These are phyloP conservation scores for Dryadula phaetusa DNA, from an alignment of 2,888 invertebrate genomes.

Conservation along the genomic window DNA sequence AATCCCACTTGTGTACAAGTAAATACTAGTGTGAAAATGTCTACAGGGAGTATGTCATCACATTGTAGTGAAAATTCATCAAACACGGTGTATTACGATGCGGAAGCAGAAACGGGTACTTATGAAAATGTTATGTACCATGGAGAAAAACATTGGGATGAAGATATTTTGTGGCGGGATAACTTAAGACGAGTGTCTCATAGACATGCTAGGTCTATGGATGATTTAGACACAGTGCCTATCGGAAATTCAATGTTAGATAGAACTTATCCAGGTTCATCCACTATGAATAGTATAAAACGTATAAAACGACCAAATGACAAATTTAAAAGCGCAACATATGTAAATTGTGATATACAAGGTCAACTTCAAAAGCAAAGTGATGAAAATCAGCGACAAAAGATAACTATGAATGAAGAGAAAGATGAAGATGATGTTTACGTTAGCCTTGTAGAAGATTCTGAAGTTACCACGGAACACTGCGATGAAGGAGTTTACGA, in stretches of 20 bases:
- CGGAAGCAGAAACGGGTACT: constrained; percentile 72
- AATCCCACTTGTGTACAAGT: constrained; percentile 53
- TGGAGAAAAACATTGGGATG: constrained; percentile 92
- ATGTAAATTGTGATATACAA: constrained; percentile 89
- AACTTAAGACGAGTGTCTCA: constrained; percentile 91
- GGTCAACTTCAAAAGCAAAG: constrained; percentile 72
- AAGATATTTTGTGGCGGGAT: constrained; percentile 92
- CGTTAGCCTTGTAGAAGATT: constrained; percentile 75
- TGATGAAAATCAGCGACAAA: constrained; percentile 57
- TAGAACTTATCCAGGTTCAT: constrained; percentile 61
- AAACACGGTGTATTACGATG: constrained; percentile 78
- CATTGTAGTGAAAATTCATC: constrained; percentile 79
- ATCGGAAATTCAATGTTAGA: constrained; percentile 54
- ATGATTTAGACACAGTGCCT: constrained; percentile 87
- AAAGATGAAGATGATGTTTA: constrained; percentile 81
- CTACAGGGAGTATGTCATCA: constrained; percentile 79
- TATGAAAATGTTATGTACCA: constrained; percentile 80
- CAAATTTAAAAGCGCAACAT: constrained; percentile 89
- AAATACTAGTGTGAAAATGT: constrained; percentile 64
- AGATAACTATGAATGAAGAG: constrained; percentile 52
- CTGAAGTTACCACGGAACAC: constrained; percentile 56
- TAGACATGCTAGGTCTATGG: constrained; percentile 92
- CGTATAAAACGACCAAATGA: constrained; percentile 67
- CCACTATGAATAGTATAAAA: constrained; percentile 75
- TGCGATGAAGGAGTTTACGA: constrained; percentile 85